These are phyloP conservation scores for Pangasianodon hypophthalmus DNA, from an alignment of 2,113 vertebrate species.

Conservation along the genomic window DNA sequence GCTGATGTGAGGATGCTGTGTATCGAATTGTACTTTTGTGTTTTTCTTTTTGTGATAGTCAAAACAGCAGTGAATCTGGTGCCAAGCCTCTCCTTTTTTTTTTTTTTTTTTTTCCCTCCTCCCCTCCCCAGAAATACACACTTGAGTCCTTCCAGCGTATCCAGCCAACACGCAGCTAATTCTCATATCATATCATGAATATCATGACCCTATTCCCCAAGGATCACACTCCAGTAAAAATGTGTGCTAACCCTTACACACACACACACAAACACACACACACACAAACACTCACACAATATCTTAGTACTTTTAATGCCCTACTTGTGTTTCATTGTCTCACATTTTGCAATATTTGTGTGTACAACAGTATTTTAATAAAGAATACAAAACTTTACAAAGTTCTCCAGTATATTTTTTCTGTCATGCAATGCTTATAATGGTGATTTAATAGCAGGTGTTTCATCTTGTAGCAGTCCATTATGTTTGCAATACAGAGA, in stretches of 20 bases:
- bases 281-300: slow-evolving; percentile 52
- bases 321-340: slow-evolving; percentile 75
- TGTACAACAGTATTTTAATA: slow-evolving; percentile 99
- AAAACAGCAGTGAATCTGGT: slow-evolving; percentile 71
- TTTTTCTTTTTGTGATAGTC: slow-evolving; percentile 49
- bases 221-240: slow-evolving; percentile 66
- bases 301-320: slow-evolving; percentile 74
- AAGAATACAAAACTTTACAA: slow-evolving; percentile 88
- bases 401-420: slow-evolving; percentile 12
- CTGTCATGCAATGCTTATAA: background rate
- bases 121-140: background rate
- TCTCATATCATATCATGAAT: slow-evolving; percentile 59
- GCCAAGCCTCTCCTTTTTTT: slow-evolving; percentile 63
- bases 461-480: background rate
- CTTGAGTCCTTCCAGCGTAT: slow-evolving; percentile 25
- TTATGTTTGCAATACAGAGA: background rate
- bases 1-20: slow-evolving; percentile 38
- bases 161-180: slow-evolving; percentile 52
- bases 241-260: slow-evolving; percentile 51
- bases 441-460: background rate
- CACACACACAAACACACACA: slow-evolving; percentile 34
- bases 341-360: slow-evolving; percentile 89
- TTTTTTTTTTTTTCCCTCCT: background rate
- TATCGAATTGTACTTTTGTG: slow-evolving; percentile 59
- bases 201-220: slow-evolving; percentile 46